Evolutionary conservation across 1,140 invertebrate species (phyloP).

Genomic region (Drosophila kikkawai): DNA sequence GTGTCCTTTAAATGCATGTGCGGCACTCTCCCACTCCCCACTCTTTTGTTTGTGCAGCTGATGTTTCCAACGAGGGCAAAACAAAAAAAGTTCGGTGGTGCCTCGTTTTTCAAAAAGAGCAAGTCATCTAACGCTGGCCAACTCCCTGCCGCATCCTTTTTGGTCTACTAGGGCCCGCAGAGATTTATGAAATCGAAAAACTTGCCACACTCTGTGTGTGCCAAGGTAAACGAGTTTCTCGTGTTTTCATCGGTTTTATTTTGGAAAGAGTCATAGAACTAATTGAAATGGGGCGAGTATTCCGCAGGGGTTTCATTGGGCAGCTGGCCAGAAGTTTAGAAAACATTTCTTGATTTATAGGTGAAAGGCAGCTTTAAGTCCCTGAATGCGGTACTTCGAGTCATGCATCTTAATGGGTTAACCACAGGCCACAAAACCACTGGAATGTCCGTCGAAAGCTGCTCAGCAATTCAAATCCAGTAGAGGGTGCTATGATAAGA

Average conservation of each 20-base stretch:
- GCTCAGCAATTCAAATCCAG: constrained; percentile 58
- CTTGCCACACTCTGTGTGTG: constrained; percentile 24
- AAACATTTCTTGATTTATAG: constrained; percentile 28
- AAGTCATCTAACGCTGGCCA: constrained; percentile 54
- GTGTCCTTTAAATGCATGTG: constrained; percentile 8
- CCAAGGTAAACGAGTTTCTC: constrained; percentile 38
- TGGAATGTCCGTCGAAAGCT: constrained; percentile 19
- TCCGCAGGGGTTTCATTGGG: constrained; percentile 14
- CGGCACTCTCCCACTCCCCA: background rate
- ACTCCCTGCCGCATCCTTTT: constrained; percentile 7
- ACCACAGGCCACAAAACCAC: constrained; percentile 28
- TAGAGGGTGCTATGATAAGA: constrained; percentile 2
- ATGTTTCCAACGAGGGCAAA: background rate
- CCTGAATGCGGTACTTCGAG: constrained; percentile 17
- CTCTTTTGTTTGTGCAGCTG: constrained; percentile 41
- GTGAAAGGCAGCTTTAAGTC: constrained; percentile 11
- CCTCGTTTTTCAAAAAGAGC: constrained; percentile 50
- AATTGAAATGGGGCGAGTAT: constrained; percentile 32
- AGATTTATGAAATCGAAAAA: constrained; percentile 71
- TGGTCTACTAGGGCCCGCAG: constrained; percentile 8
- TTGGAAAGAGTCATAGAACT: constrained; percentile 25
- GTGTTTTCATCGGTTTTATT: constrained; percentile 11
- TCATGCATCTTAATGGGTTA: constrained; percentile 49
- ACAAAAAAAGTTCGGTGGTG: constrained; percentile 57
- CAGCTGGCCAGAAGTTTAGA: constrained; percentile 14